phyloP scores from a whole-genome alignment of 2,113 vertebrate species.

The Cephalopholis sonnerati region DNA sequence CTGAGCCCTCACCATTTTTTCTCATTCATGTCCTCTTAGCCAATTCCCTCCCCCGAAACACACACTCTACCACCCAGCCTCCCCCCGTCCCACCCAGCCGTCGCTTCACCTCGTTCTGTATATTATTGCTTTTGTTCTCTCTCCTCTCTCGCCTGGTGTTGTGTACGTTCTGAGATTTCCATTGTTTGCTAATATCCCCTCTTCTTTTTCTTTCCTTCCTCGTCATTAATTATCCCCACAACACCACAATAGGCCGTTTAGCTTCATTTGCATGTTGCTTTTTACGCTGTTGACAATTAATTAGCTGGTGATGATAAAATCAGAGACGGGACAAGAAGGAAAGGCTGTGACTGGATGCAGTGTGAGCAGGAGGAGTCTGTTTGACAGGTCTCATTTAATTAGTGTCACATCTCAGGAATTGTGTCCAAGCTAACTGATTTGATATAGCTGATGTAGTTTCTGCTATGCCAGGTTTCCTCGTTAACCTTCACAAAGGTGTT shows the following conservation, averaged over 20 bases:
- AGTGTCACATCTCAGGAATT: not conserved
- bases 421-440: not conserved
- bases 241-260: slow-evolving; percentile 11
- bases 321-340: not conserved
- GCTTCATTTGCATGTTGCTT: slow-evolving; percentile 51
- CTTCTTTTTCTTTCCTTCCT: slow-evolving; percentile 7
- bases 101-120: slow-evolving; percentile 27
- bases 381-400: not conserved
- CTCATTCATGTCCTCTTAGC: slow-evolving; percentile 40
- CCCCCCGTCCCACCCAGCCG: not conserved
- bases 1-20: slow-evolving; percentile 33
- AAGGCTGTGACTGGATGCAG: not conserved
- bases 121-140: slow-evolving; percentile 61
- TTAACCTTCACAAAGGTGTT: not conserved
- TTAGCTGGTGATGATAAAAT: slow-evolving; percentile 39
- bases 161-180: slow-evolving; percentile 8
- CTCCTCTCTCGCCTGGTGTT: slow-evolving; percentile 16
- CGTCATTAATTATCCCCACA: slow-evolving; percentile 44
- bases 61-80: not conserved
- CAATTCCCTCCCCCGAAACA: not conserved
- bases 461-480: not conserved
- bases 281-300: slow-evolving; percentile 48
- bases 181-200: slow-evolving; percentile 47
- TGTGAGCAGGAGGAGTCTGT: not conserved
- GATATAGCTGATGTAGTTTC: not conserved